These are phyloP conservation scores for honey bee (Apis mellifera) DNA, from an alignment of 1,140 invertebrate genomes.

Conservation along the genomic window DNA sequence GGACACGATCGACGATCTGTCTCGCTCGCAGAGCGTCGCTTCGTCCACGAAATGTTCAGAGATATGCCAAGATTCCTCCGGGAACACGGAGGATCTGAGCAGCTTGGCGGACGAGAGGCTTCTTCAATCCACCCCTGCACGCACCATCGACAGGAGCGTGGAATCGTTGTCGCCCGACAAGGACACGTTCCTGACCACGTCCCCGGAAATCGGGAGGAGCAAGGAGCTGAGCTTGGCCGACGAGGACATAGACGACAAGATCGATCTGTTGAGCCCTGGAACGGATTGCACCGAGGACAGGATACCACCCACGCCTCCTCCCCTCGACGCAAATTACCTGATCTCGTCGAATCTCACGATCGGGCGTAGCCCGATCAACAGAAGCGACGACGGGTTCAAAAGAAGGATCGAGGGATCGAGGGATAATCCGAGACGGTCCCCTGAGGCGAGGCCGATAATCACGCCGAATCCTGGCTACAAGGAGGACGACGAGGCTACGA, in stretches of 20 bases:
- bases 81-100: slow-evolving; percentile 69
- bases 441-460: slow-evolving; percentile 34
- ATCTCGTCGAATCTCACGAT: slow-evolving; percentile 54
- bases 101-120: slow-evolving; percentile 68
- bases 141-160: slow-evolving; percentile 66
- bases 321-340: not conserved
- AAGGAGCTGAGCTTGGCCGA: slow-evolving; percentile 63
- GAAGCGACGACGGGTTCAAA: not conserved
- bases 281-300: slow-evolving; percentile 57
- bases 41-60: slow-evolving; percentile 68
- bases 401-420: slow-evolving; percentile 24
- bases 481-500: slow-evolving; percentile 29
- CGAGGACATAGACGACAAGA: slow-evolving; percentile 45
- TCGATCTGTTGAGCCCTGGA: slow-evolving; percentile 54
- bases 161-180: slow-evolving; percentile 76
- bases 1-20: slow-evolving; percentile 22
- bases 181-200: slow-evolving; percentile 81
- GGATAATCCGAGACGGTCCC: not conserved
- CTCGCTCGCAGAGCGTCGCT: slow-evolving; percentile 16
- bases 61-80: slow-evolving; percentile 58
- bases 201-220: slow-evolving; percentile 68
- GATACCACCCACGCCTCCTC: slow-evolving; percentile 19
- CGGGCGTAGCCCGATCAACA: slow-evolving; percentile 36
- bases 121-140: slow-evolving; percentile 57
- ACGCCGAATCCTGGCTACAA: slow-evolving; percentile 40